Base-by-base conservation (phyloP, 2,113 vertebrate species). In the Ciconia boyciana region DNA sequence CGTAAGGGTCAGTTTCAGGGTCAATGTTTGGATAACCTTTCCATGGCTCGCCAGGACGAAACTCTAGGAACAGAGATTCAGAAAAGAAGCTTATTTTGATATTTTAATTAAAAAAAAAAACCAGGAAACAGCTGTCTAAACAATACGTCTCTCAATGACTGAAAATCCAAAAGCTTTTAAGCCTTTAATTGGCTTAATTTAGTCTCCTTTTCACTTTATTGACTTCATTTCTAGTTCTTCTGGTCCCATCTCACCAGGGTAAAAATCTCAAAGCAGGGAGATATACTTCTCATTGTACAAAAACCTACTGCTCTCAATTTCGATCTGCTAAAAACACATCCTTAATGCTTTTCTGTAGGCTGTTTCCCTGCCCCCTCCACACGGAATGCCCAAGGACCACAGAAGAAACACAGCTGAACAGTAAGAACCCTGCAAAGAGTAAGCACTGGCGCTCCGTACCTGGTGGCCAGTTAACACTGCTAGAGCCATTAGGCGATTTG, bases 11-110 rank as follows among this genome's bases (percentile, higher is more conserved):
- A 98, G 99, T 99, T 98, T 99, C 99, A 91, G 99, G 99, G 99
- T 99, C 99, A 95, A 99, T 99, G 99, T 99, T 99, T 97, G 99
- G 99, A 98, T 99, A 99, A 98, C 99, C 99, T 99, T 99, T 99
- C 99, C 99, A 99, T 92, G 99, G 99, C 98, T 99, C 99, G 97
- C 99, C 99, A 97, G 99, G 99, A 91, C 99, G 99, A 98, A 99
- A 99, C 98, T 99, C 99, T 99, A 97, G 57, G 93, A 96, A 95
- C 0, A 94, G 34, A 87, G 61, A 75, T 11, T 26, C 52, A 91
- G 41, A 71, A 78, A 58, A 89, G 52, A 11, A 85, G 46, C 5
- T 89, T 60, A 34, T 29, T 85, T 83, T 41, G 19, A 24, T 0
- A 48, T 65, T 44, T 52, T 36, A 36, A 13, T 24, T 49, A n/a